Evolutionary conservation across 2,888 invertebrate genomes (phyloP), one percentile per base, ranked within the genome.

Genomic region (Xanthia icteritia): DNA sequence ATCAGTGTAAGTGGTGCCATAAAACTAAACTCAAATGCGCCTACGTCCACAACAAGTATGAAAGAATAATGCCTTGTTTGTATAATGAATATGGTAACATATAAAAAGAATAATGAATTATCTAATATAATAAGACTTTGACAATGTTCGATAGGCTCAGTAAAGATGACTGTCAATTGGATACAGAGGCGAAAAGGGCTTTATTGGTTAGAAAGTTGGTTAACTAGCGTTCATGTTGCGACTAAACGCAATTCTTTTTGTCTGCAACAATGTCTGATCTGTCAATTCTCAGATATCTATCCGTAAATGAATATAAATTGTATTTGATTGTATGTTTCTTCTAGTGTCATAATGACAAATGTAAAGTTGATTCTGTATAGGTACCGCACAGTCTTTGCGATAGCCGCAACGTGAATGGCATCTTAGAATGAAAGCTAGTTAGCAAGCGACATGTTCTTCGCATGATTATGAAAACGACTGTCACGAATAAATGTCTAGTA

Each of bases 111-210:
- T 86, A 86, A 92, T 94, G 94, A 95, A 95, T 95, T 95, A 93
- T 95, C 94, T 96, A 95, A 94, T 95, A 93, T 94, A 92, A 89
- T 95, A 95, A 95, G 94, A 94, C 89, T 95, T 88, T 95, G 95
- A 95, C 94, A 93, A 93, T 92, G 94, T 93, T 93, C 92, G 93
- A 90, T 92, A 92, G 92, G 92, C 92, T 91, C 92, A 90, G 92
- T 90, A 91, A 90, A 91, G 90, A 89, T 89, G 89, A 92, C 92
- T 92, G 94, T 95, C 95, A 94, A 95, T 95, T 95, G 94, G 92
- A 92, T 90, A 86, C 83, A 83, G 74, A 90, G 85, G 92, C 92
- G 93, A 83, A 89, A 88, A 91, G 93, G 93, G 93, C 93, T 95
- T 94, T 94, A 93, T 93, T 89, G 87, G 89, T 89, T 83, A 77